Base-by-base conservation (phyloP, 2,113 vertebrate genomes). In the Sarotherodon lohbergeri region DNA sequence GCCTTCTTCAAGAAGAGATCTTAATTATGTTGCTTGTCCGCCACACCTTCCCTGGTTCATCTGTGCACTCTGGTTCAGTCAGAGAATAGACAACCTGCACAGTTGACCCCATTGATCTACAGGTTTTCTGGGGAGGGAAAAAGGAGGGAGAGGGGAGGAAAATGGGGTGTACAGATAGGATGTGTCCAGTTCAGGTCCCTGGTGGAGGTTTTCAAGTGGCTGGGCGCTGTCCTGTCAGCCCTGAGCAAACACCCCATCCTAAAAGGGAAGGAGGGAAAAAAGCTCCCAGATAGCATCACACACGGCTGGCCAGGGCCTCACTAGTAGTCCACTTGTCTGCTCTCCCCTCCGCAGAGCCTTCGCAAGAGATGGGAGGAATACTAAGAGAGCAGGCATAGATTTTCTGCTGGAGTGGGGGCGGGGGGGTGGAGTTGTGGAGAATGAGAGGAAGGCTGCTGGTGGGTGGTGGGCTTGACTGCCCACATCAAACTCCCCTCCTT, bases 401-500 rank as follows among this genome's bases (percentile, higher is more conserved):
- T 96, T 96, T 96, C 94, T 95, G 93, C 91, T 94, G 80, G 81
- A 56, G 81, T 43, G 90, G 81, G 87, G 92, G 85, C n/a, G 78
- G 32, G 86, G 71, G 24, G 89, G 78, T 50, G 73, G 22, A 90
- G 73, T 86, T 93, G 88, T 59, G 87, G 93, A 86, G 71, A 89
- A 59, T 73, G 85, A 63, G 90, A 82, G 86, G 59, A 46, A 86
- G 86, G 90, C 87, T 91, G 93, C 90, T 90, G 88, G 87, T 89
- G 93, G 84, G 86, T 92, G 85, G 89, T 57, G 92, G 94, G 94
- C 91, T 94, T 89, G 91, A 92, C 90, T 95, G 92, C 92, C 93
- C 95, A 95, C 96, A 96, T 96, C 96, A 96, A 96, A 95, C 94
- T 95, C 94, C 91, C 90, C 95, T 96, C 94, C 89, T 95, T 92